phyloP scores from a whole-genome alignment of 2,888 invertebrate genomes.

The Rhagonycha lutea region DNA sequence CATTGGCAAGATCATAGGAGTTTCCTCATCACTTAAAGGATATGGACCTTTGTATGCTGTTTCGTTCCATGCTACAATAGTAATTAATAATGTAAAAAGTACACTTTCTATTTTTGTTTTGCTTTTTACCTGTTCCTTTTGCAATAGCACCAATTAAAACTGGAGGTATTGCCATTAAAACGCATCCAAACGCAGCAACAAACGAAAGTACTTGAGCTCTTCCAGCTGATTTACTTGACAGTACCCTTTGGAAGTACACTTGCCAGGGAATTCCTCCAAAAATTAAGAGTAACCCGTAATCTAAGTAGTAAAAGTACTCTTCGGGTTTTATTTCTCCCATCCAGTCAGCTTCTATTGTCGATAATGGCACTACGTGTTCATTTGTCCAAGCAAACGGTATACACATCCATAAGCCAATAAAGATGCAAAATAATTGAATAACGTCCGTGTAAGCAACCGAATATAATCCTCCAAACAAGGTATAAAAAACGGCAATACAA shows the following conservation, averaged over 20 bases:
- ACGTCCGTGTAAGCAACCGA: conserved; percentile 99
- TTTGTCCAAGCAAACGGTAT: conserved; percentile 94
- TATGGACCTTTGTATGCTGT: conserved; percentile 80
- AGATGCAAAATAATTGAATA: conserved; percentile 96
- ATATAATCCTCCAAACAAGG: conserved; percentile 96
- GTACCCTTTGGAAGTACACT: conserved; percentile 97
- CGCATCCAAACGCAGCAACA: conserved; percentile 93
- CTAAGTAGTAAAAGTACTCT: conserved; percentile 82
- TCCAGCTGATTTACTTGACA: conserved; percentile 93
- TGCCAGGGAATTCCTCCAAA: conserved; percentile 99
- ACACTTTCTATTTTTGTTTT: not conserved
- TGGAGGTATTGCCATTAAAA: conserved; percentile 96
- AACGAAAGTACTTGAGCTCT: conserved; percentile 94
- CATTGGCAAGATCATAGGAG: conserved; percentile 95
- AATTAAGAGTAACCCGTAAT: conserved; percentile 84
- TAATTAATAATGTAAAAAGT: not conserved
- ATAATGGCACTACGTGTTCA: conserved; percentile 80
- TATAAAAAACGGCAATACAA: conserved; percentile 96
- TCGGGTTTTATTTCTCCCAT: conserved; percentile 76
- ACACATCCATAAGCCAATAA: conserved; percentile 97
- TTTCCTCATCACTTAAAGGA: conserved; percentile 76
- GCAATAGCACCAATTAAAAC: conserved; percentile 97
- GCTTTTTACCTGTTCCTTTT: conserved; percentile 81
- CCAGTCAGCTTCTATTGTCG: conserved; percentile 87
- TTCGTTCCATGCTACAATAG: conserved; percentile 85